A percentile compares a stretch with the other conserved stretches of the same genome.
Conservation (phyloP, 1,140 invertebrate genomes). For the Drosophila neocordata region DNA sequence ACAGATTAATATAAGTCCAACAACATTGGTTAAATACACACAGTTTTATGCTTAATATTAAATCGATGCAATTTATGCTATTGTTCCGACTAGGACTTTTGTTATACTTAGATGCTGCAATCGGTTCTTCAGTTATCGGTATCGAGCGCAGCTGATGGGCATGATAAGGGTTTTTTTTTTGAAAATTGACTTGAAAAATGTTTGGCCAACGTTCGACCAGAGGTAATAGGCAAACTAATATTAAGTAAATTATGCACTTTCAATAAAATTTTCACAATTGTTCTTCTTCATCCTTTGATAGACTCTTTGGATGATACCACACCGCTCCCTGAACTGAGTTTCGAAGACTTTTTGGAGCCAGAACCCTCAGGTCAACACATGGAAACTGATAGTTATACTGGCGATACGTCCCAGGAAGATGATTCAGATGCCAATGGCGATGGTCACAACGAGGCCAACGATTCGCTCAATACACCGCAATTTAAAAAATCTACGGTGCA, state of each 20-base stretch:
- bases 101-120: background rate
- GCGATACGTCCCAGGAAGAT: constrained; percentile 14
- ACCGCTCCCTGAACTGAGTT: constrained; percentile 67
- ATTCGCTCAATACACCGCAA: constrained; percentile 65
- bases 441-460: constrained; percentile 31
- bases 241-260: background rate
- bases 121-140: background rate
- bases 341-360: constrained; percentile 69
- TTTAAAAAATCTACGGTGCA: constrained; percentile 57
- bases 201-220: constrained; percentile 32
- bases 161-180: constrained; percentile 50
- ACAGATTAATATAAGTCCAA: no score
- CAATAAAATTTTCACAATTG: background rate
- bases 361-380: constrained; percentile 50
- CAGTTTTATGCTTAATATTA: no score
- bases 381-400: constrained; percentile 28
- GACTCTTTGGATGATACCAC: constrained; percentile 63
- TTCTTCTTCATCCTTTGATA: constrained; percentile 8
- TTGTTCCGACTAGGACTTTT: no score
- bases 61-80: no score
- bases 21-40: no score
- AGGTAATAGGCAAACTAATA: constrained; percentile 33
- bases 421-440: constrained; percentile 16
- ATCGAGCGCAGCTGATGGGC: constrained; percentile 54
- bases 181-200: constrained; percentile 69